Base-by-base conservation (phyloP, 2,113 vertebrate genomes). In the Tamias sibiricus region DNA sequence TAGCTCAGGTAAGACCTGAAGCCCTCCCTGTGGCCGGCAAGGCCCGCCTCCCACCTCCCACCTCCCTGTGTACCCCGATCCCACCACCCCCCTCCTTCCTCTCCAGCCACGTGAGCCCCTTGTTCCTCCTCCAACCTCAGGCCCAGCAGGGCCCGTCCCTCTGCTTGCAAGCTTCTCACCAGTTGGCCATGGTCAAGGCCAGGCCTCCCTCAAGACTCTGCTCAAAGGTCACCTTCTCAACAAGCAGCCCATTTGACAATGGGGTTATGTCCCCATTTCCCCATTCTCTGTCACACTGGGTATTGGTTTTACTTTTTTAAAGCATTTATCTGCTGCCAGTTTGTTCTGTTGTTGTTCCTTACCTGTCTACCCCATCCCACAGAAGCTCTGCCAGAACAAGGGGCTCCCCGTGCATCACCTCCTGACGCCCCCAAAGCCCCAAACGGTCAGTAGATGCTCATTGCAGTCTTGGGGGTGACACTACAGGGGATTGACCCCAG, bases 21-120 rank as follows among this genome's bases (percentile, higher is more conserved):
- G 28, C 47, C 40, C 9, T 40, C 26, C 16, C 68, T 5, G 20
- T 49, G 74, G 44, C 42, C 42, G 40, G 1, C 26, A 75, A 52
- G 32, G 24, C 7, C 47, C 37, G 14, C 17, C 11, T 24, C 22
- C 17, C 11, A 7, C 1, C 11, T 24, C 7, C 12, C 8, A 3
- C 6, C 42, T 83, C 17, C n/a, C 32, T 81, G 49, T 54, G 71
- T 4, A 32, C 44, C 74, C 72, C 2, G 13, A 4, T 49, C 40
- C 71, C 62, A 57, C 22, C 6, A 22, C 6, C 22, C 28, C 35
- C 37, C 4, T 12, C 19, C n/a, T 32, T 59, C 37, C 59, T 81
- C 42, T 62, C 47, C 76, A 62, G 57, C 24, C 71, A 54, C 28
- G 62, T 30, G 7, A 4, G 30, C 17, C 28, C 26, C 57, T 16